Percentiles rank a stretch among this genome's conserved stretches.
These are phyloP conservation scores for Desmodus rotundus DNA, from an alignment of 2,113 vertebrate species.

Conservation along the genomic window DNA sequence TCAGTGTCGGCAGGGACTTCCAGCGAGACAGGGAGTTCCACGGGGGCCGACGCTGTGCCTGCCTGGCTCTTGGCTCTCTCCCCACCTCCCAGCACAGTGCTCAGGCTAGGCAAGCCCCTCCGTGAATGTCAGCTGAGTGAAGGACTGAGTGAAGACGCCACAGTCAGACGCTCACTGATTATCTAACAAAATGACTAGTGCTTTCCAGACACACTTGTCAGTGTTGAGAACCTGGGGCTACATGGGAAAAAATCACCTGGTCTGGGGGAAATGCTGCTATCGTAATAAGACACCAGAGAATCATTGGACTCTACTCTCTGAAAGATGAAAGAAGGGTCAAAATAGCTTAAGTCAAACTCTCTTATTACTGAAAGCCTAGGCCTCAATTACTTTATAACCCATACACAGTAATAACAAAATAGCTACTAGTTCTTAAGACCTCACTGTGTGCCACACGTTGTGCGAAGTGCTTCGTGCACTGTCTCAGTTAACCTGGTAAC, in stretches of 20 bases:
- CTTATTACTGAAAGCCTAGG: no score
- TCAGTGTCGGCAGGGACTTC: not conserved
- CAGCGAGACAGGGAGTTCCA: not conserved
- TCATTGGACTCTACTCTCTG: not conserved
- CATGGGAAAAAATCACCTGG: not conserved
- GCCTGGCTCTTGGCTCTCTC: fast-evolving
- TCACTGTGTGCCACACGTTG: not conserved
- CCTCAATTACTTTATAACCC: not conserved
- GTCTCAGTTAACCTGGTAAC: not conserved
- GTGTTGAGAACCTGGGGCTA: not conserved
- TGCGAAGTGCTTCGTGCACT: not conserved
- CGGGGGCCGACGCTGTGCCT: not conserved
- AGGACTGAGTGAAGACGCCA: not conserved
- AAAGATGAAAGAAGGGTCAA: not conserved
- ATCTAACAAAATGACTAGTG: not conserved
- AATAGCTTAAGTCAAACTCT: not conserved
- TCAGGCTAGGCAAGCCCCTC: not conserved
- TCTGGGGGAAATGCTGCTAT: not conserved
- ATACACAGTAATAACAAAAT: not conserved
- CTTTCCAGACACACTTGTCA: not conserved
- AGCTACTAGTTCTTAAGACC: not conserved
- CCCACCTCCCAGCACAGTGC: not conserved
- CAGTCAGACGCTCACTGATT: not conserved
- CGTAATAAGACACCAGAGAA: not conserved
- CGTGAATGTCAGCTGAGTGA: not conserved